phyloP scores from a whole-genome alignment of 2,113 vertebrate genomes.

The Nestor notabilis region DNA sequence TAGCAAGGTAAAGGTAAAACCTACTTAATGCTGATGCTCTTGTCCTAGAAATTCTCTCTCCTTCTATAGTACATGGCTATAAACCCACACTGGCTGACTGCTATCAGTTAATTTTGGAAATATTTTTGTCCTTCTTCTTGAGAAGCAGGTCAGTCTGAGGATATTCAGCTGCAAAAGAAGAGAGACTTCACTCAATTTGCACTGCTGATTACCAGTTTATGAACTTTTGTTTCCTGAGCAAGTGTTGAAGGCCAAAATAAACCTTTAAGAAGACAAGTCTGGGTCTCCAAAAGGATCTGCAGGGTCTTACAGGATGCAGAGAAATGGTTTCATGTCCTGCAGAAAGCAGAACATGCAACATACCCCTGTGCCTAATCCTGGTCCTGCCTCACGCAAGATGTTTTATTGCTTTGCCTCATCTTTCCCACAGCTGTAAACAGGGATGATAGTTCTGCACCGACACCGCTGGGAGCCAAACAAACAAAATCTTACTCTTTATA shows the following conservation, averaged over 20 bases:
- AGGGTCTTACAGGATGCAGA: neutral
- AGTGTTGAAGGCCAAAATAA: neutral
- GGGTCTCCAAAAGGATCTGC: neutral
- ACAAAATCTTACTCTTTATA: conserved; percentile 48
- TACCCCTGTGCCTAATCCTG: neutral
- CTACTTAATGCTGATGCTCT: neutral
- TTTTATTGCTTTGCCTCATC: neutral
- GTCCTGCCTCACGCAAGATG: neutral
- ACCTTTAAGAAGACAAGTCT: neutral
- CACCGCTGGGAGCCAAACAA: neutral
- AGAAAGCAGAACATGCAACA: neutral
- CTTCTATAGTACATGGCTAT: neutral
- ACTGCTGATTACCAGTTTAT: neutral
- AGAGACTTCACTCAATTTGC: neutral
- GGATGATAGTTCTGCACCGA: neutral
- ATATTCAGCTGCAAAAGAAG: neutral
- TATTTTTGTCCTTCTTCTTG: neutral
- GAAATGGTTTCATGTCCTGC: neutral
- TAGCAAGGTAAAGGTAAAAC: neutral
- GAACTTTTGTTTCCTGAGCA: neutral
- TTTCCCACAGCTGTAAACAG: neutral
- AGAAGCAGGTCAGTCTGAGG: neutral
- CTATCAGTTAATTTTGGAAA: neutral
- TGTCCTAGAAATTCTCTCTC: neutral
- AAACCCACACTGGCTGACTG: neutral